These are phyloP conservation scores for Caenorhabditis virilis DNA, from an alignment of 2,888 invertebrate species.

Conservation along the genomic window DNA sequence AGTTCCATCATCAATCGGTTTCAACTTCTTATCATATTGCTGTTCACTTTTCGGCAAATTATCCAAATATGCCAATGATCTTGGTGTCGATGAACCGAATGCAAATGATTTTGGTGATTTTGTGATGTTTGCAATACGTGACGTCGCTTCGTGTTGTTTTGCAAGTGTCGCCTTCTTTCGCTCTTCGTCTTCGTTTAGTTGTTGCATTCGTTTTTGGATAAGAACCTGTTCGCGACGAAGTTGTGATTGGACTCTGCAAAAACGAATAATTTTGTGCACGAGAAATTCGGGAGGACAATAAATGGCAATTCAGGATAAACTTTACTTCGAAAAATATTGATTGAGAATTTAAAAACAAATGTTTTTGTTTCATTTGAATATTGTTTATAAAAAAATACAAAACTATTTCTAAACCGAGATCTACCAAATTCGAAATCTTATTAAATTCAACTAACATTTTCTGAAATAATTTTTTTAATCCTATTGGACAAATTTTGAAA, in stretches of 20 bases:
- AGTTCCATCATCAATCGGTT: slow-evolving; percentile 12
- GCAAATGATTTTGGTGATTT: slow-evolving; percentile 56
- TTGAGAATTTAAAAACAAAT: too few species aligned
- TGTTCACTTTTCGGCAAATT: slow-evolving; percentile 44
- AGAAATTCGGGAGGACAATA: too few species aligned
- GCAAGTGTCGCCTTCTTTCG: slow-evolving; percentile 39
- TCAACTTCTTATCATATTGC: slow-evolving; percentile 43
- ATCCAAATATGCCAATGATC: slow-evolving; percentile 60
- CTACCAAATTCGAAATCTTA: too few species aligned
- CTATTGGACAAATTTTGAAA: too few species aligned
- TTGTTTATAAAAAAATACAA: too few species aligned
- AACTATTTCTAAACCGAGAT: too few species aligned
- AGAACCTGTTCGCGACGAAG: slow-evolving; percentile 51
- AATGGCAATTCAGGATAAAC: too few species aligned
- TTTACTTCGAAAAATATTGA: too few species aligned
- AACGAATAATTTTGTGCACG: neutral
- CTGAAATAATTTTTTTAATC: too few species aligned
- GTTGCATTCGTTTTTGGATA: slow-evolving; percentile 40
- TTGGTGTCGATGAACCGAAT: slow-evolving; percentile 66
- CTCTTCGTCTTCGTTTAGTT: slow-evolving; percentile 43
- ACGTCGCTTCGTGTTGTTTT: slow-evolving; percentile 57
- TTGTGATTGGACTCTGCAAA: slow-evolving; percentile 33
- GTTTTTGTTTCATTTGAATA: too few species aligned
- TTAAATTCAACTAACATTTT: too few species aligned
- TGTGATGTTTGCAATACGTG: slow-evolving; percentile 49